Evolutionary conservation across 2,113 vertebrate species (phyloP).

Genomic region (Hippocampus abdominalis): DNA sequence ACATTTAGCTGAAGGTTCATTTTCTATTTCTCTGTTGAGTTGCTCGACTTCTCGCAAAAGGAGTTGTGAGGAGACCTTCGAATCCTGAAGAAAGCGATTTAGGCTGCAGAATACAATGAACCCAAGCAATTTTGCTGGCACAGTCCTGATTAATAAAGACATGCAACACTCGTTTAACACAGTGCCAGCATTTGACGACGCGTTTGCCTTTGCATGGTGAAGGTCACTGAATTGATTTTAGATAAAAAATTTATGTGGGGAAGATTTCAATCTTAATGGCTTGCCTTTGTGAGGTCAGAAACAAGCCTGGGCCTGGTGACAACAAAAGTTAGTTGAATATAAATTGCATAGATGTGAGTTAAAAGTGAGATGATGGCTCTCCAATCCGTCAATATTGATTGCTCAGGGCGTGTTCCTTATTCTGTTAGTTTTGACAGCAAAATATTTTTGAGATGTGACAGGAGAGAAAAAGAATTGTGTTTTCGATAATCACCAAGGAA

Average conservation of each 20-base stretch:
- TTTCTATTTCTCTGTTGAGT: conserved; percentile 18
- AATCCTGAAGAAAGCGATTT: background rate
- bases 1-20: conserved; percentile 26
- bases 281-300: conserved; percentile 61
- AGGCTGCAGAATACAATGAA: background rate
- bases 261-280: conserved; percentile 74
- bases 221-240: conserved; percentile 75
- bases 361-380: conserved; percentile 17
- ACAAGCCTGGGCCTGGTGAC: conserved; percentile 37
- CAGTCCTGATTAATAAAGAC: conserved; percentile 40
- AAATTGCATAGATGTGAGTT: conserved; percentile 37
- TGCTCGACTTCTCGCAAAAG: background rate
- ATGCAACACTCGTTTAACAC: conserved; percentile 39
- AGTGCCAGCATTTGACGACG: conserved; percentile 37
- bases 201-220: conserved; percentile 58
- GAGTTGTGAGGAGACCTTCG: background rate
- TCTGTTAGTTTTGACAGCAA: background rate
- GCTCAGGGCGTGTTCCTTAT: conserved; percentile 12
- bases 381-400: conserved; percentile 36
- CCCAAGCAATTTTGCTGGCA: conserved; percentile 6
- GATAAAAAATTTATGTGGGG: conserved; percentile 68
- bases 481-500: conserved; percentile 60
- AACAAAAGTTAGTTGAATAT: conserved; percentile 63
- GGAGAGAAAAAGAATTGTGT: conserved; percentile 47
- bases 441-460: conserved; percentile 46